These are phyloP conservation scores for Dolichopus griseipennis DNA, from an alignment of 2,888 invertebrate genomes.

Conservation along the genomic window DNA sequence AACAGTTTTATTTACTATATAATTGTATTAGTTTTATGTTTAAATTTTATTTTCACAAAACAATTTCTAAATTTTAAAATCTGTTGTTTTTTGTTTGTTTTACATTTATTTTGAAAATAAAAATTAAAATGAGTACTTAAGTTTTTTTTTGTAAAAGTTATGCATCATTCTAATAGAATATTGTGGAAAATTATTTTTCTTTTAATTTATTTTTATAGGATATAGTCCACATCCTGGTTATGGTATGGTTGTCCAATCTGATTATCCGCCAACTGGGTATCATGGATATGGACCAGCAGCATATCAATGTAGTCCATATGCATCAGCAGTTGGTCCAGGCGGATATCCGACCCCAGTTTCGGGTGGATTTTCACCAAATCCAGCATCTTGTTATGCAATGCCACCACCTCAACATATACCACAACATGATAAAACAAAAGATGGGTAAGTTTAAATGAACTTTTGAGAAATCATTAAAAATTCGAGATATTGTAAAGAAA, in stretches of 20 bases:
- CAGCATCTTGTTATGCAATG: conserved; percentile 74
- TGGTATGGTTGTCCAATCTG: conserved; percentile 69
- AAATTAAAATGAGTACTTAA: neutral
- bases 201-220: conserved; percentile 45
- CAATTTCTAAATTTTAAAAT: neutral
- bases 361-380: conserved; percentile 57
- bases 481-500: no score
- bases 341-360: conserved; percentile 64
- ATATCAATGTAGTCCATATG: conserved; percentile 48
- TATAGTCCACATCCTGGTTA: conserved; percentile 83
- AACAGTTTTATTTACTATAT: neutral
- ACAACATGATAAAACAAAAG: conserved; percentile 62
- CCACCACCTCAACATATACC: conserved; percentile 72
- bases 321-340: conserved; percentile 43
- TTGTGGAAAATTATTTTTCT: neutral
- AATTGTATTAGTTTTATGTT: neutral
- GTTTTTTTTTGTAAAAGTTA: neutral
- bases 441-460: conserved; percentile 36
- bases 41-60: neutral
- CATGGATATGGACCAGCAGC: conserved; percentile 59
- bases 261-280: conserved; percentile 70
- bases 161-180: conserved; percentile 5
- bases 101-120: neutral
- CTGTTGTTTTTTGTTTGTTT: neutral
- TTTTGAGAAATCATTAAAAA: neutral